Conservation (phyloP, 2,888 invertebrate species). For the Entomobrya multifasciata region DNA sequence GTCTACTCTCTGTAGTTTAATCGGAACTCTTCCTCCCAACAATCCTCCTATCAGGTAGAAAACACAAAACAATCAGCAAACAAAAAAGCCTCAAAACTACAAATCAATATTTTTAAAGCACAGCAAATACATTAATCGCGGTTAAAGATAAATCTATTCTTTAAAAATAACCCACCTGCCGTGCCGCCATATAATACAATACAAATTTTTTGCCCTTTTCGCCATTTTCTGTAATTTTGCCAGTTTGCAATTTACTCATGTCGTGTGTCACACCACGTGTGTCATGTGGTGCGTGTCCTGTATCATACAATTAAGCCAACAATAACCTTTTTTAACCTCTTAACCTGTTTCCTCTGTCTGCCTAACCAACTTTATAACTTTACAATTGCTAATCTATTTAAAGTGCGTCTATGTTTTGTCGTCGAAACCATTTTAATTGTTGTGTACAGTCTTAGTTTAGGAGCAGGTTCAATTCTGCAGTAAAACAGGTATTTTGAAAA, state of each 20-base stretch:
- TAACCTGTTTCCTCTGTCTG: constrained; percentile 40
- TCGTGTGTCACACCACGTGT: constrained; percentile 26
- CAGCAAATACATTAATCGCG: constrained; percentile 40
- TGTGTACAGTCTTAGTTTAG: not conserved
- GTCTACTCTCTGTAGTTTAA: constrained; percentile 73
- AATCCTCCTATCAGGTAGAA: constrained; percentile 67
- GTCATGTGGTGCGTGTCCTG: constrained; percentile 43
- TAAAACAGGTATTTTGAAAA: constrained; percentile 28
- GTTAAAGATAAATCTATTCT: constrained; percentile 2
- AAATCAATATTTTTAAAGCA: constrained; percentile 35
- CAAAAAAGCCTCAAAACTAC: constrained; percentile 25
- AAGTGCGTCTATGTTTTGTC: constrained; percentile 25
- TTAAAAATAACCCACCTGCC: constrained; percentile 62
- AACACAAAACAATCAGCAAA: constrained; percentile 44
- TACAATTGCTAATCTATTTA: not conserved
- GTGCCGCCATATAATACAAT: constrained; percentile 38
- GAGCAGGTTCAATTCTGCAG: not conserved
- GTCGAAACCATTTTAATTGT: not conserved
- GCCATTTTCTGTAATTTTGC: constrained; percentile 33
- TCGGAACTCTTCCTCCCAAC: constrained; percentile 69
- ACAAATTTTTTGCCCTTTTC: constrained; percentile 32
- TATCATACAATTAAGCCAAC: constrained; percentile 12
- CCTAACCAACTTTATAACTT: constrained; percentile 38
- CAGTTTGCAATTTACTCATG: constrained; percentile 31
- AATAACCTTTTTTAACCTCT: constrained; percentile 20